Percentiles rank a stretch among this genome's conserved stretches.
phyloP scores from a whole-genome alignment of 1,140 invertebrate species.

The Rhyacophila brunnea region DNA sequence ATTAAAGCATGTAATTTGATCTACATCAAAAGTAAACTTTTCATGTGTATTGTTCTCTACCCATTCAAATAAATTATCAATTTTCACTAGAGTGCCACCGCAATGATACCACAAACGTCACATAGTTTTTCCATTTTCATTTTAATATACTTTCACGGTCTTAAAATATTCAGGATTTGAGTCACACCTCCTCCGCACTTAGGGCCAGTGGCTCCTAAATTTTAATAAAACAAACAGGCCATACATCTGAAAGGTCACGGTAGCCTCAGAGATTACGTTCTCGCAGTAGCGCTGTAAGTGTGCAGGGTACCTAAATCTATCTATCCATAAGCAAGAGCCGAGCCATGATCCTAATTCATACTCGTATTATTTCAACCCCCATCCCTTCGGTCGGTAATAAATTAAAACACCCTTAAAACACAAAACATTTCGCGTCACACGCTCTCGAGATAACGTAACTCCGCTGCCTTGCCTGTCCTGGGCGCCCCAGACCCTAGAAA shows the following conservation, averaged over 20 bases:
- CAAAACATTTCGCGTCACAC: conserved; percentile 37
- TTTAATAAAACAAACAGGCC: conserved; percentile 32
- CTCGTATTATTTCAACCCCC: conserved; percentile 36
- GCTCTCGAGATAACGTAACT: conserved; percentile 34
- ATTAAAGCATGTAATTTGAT: no score
- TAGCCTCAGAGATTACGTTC: conserved; percentile 31
- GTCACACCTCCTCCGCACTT: background rate
- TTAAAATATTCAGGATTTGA: no score
- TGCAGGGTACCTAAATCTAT: conserved; percentile 7
- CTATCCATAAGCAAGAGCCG: conserved; percentile 25
- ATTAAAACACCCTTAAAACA: conserved; percentile 38
- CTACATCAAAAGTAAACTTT: no score
- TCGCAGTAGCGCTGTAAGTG: conserved; percentile 11
- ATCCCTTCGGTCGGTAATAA: conserved; percentile 36
- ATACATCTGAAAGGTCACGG: conserved; percentile 32
- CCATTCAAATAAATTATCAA: no score
- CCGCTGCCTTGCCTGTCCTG: conserved; percentile 10
- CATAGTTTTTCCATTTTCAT: no score
- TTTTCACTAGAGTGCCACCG: no score
- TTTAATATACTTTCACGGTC: no score
- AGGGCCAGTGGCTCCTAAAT: conserved; percentile 26
- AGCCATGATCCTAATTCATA: conserved; percentile 37
- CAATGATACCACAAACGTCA: no score
- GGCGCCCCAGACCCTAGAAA: background rate
- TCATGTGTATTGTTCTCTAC: no score